Base-by-base conservation (phyloP, 2,888 invertebrate genomes). In the Tholera decimalis region DNA sequence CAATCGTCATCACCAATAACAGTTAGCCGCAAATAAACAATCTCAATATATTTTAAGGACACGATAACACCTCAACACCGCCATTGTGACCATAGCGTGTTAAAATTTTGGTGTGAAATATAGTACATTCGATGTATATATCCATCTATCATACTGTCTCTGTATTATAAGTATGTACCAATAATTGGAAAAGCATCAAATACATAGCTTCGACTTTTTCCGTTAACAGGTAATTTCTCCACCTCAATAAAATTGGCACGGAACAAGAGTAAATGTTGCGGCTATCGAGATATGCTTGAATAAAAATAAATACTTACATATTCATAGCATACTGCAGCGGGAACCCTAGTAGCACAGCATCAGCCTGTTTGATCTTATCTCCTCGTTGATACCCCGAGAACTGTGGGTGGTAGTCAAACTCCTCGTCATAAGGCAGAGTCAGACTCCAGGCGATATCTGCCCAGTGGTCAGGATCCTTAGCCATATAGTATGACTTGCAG, bases 351-450 rank as follows among this genome's bases (percentile, higher is more conserved):
- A 97, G 86, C 6, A 96, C 94, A 2, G 93, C 96, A 77, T 97
- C 97, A 8, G 97, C 97, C 73, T 97, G 97, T 73, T 96, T 96
- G 37, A 96, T 96, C 30, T 64, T 77, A 0, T 92, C 91, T 1
- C 93, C 92, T 13, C 93, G 82, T 8, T 81, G 74, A 74, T 96
- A 97, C 0, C 95, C 96, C 2, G 89, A 83, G 84, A 94, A 96
- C 84, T 96, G 96, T 0, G 96, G 97, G 81, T 96, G 96, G 79
- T 96, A 97, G 83, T 96, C 93, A n/a, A 89, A 61, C 0, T 75
- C 77, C 0, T 79, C 64, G 65, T 96, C 96, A 80, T 96, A 96
- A 0, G 96, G 93, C 15, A 97, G 85, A 0, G 94, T 83, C 0
- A 96, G 87, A 11, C 95, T 95, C 89, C 96, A 93, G 0, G 96